Conservation (phyloP, 2,888 invertebrate species). For the Gerris lacustris region DNA sequence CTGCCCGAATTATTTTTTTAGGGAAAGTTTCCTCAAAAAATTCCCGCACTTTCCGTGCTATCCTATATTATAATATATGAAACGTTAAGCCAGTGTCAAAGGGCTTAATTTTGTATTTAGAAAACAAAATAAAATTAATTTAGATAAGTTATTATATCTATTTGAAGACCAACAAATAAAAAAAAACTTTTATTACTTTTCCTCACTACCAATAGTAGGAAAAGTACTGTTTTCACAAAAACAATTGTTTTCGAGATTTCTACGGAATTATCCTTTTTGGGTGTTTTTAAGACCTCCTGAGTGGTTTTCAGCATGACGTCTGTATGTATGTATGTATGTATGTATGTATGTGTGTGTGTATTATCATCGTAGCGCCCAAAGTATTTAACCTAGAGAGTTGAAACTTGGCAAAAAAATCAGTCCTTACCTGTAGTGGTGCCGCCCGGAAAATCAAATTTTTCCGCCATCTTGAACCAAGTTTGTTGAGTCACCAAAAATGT, state of each 20-base stretch:
- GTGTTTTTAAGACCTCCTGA: slow-evolving; percentile 1
- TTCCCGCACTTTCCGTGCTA: too few species aligned
- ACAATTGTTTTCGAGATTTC: not conserved
- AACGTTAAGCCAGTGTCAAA: too few species aligned
- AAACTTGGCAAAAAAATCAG: not conserved
- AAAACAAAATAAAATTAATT: too few species aligned
- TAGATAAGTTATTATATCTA: too few species aligned
- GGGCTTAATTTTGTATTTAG: too few species aligned
- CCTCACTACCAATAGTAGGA: not conserved
- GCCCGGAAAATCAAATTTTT: not conserved
- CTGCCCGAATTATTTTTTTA: too few species aligned
- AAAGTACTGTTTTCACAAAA: not conserved
- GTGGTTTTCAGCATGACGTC: slow-evolving; percentile 32
- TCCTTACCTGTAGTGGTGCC: not conserved
- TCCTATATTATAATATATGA: too few species aligned
- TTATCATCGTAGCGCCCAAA: too few species aligned
- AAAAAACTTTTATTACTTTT: not conserved
- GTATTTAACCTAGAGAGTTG: not conserved
- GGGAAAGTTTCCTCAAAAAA: too few species aligned
- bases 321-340: slow-evolving; percentile 1
- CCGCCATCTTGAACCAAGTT: not conserved
- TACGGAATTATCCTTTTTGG: not conserved
- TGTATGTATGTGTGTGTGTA: slow-evolving; percentile 9
- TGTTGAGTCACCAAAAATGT: not conserved
- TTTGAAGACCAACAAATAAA: too few species aligned